A percentile compares a stretch with the other conserved stretches of the same genome.
phyloP scores from a whole-genome alignment of 2,888 invertebrate species.

The Papilio gigon region DNA sequence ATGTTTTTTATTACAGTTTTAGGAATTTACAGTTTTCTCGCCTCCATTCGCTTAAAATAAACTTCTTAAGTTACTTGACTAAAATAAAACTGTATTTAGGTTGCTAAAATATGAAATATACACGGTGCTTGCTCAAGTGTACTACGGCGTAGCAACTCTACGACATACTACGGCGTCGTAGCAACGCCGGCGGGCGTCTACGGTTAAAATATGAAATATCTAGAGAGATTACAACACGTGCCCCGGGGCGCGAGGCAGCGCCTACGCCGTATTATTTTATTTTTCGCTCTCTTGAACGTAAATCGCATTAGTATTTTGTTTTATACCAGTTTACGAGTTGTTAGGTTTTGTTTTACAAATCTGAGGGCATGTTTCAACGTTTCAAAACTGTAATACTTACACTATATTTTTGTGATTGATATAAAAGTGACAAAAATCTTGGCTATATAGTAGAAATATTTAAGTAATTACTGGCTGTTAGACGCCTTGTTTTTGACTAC shows the following conservation, averaged over 20 bases:
- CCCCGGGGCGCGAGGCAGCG: conserved; percentile 73
- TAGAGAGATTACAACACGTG: conserved; percentile 74
- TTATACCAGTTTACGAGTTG: conserved; percentile 65
- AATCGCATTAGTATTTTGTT: conserved; percentile 62
- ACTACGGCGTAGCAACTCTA: conserved; percentile 63
- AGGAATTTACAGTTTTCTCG: not conserved
- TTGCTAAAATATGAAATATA: conserved; percentile 27
- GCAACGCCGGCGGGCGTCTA: conserved; percentile 69
- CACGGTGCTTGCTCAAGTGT: conserved; percentile 42
- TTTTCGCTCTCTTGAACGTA: conserved; percentile 77
- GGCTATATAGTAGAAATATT: not conserved
- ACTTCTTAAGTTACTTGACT: not conserved
- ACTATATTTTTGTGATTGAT: conserved; percentile 32
- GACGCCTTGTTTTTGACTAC: not conserved
- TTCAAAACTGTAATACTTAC: conserved; percentile 44
- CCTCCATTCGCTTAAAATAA: not conserved
- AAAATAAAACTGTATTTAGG: conserved; percentile 23
- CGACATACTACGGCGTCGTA: conserved; percentile 66
- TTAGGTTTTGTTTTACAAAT: conserved; percentile 52
- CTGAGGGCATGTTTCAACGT: conserved; percentile 47
- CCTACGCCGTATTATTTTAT: conserved; percentile 79
- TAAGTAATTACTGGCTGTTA: not conserved
- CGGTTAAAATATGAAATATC: conserved; percentile 76
- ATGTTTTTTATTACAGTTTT: no score
- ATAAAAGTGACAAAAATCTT: not conserved